These are phyloP conservation scores for Ips typographus DNA, from an alignment of 1,140 invertebrate genomes.

Conservation along the genomic window DNA sequence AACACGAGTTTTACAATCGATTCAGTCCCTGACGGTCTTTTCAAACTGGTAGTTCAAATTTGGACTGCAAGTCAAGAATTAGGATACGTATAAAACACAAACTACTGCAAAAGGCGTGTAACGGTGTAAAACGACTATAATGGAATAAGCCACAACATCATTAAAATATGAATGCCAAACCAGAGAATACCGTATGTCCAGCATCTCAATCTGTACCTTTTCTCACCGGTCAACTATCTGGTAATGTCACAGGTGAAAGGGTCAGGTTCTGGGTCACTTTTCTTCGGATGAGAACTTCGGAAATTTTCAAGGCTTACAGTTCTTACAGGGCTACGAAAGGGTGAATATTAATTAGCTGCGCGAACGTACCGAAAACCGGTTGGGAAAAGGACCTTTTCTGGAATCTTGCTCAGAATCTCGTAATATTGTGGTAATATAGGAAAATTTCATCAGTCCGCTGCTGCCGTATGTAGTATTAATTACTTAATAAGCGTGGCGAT, in stretches of 20 bases:
- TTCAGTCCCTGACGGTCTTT: no score
- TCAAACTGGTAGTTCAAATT: no score
- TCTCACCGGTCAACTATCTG: background rate
- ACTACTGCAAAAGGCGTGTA: no score
- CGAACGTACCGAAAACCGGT: background rate
- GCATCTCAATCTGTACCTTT: background rate
- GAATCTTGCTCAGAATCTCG: background rate
- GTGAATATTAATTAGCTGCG: slow-evolving; percentile 21
- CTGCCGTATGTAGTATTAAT: background rate
- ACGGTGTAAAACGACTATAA: no score
- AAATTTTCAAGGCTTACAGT: no score
- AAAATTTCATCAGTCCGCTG: background rate
- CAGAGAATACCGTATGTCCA: background rate
- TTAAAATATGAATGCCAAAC: background rate
- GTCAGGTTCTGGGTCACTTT: background rate
- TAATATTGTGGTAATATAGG: background rate
- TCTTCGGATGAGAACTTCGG: background rate
- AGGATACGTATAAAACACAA: no score
- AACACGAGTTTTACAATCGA: no score
- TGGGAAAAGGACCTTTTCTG: background rate
- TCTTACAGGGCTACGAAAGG: background rate
- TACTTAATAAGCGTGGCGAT: slow-evolving; percentile 1
- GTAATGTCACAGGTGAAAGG: background rate
- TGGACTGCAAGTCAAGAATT: no score
- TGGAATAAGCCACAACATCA: background rate